Base-by-base conservation (phyloP, 1,140 invertebrate genomes). In the Bilobella aurantiaca region DNA sequence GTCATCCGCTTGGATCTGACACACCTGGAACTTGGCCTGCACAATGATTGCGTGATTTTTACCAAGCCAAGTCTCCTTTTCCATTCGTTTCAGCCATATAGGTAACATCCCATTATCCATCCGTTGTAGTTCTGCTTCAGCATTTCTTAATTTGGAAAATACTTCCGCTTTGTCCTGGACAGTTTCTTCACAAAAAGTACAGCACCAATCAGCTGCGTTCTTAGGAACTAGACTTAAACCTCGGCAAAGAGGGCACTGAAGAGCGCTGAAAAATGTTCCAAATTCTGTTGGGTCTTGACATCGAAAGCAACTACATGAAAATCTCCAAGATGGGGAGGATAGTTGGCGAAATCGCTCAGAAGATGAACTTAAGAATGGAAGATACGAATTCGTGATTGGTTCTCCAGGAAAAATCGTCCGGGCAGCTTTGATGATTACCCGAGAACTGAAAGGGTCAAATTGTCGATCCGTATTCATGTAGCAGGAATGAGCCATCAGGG, bases 401-500 rank as follows among this genome's bases (percentile, higher is more conserved):
- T 82, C 76, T 12, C 86, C 86, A 53, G 79, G 75, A 21, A 75
- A 69, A 58, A 91, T 90, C 3, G 80, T 77, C 56, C 81, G 78
- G 0, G 82, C 79, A 3, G 87, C 84, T 69, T 79, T 82, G 0
- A 87, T 81, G 18, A 81, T 78, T 76, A 91, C 84, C 31, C 80
- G 77, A 12, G 23, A 30, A 14, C 81, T 74, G 2, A 76, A 73
- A 67, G 84, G 82, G 56, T 64, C 69, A 65, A 77, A 75, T 49
- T 72, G 73, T 66, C 88, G 85, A 23, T 81, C 82, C 0, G 86
- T 87, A 74, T 91, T 91, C 1, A 88, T 85, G 12, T 81, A 77
- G 73, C 89, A 91, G 32, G 79, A 81, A 73, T 91, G 88, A 76
- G 90, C 89, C 74, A 89, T 81, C 31, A 90, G 76, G 18, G 85